A percentile compares a stretch with the other conserved stretches of the same genome.
Conservation (phyloP, 2,888 invertebrate species). For the Dryomyza anilis region DNA sequence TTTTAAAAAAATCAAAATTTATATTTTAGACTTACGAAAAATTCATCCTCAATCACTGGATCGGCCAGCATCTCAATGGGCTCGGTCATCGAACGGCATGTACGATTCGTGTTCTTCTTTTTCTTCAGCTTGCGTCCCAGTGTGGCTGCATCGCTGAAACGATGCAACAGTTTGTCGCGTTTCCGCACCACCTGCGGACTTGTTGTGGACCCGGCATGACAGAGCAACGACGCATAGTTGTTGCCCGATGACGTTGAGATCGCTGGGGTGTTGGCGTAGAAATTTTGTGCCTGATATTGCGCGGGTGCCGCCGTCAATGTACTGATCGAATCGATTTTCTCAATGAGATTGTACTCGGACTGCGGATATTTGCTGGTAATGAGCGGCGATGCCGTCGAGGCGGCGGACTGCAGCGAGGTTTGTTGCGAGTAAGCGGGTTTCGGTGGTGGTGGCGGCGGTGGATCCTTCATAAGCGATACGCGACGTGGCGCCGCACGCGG, state of each 20-base stretch:
- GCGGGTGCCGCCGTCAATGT: slow-evolving; percentile 50
- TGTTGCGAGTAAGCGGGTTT: slow-evolving; percentile 50
- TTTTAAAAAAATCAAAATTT: neutral
- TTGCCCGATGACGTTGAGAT: slow-evolving; percentile 37
- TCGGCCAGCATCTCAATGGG: slow-evolving; percentile 61
- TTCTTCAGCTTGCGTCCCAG: slow-evolving; percentile 59
- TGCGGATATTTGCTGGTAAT: slow-evolving; percentile 57
- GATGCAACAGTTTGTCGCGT: slow-evolving; percentile 58
- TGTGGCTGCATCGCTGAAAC: slow-evolving; percentile 62
- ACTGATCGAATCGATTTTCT: slow-evolving; percentile 54
- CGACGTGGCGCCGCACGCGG: slow-evolving; percentile 59
- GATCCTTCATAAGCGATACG: slow-evolving; percentile 57
- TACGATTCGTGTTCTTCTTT: slow-evolving; percentile 59
- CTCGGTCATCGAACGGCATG: slow-evolving; percentile 61
- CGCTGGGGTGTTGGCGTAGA: slow-evolving; percentile 53
- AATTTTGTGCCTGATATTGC: slow-evolving; percentile 54
- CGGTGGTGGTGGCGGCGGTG: slow-evolving; percentile 57
- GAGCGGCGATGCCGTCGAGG: slow-evolving; percentile 42
- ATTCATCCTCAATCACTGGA: slow-evolving; percentile 62
- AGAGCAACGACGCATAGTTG: slow-evolving; percentile 54
- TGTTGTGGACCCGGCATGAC: slow-evolving; percentile 54
- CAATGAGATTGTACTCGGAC: slow-evolving; percentile 58
- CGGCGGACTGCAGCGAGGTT: slow-evolving; percentile 46
- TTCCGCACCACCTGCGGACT: slow-evolving; percentile 58
- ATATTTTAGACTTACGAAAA: slow-evolving; percentile 57